Evolutionary conservation across 2,113 vertebrate genomes (phyloP), one percentile per base, ranked within the genome.

Genomic region (Hyaena hyaena): DNA sequence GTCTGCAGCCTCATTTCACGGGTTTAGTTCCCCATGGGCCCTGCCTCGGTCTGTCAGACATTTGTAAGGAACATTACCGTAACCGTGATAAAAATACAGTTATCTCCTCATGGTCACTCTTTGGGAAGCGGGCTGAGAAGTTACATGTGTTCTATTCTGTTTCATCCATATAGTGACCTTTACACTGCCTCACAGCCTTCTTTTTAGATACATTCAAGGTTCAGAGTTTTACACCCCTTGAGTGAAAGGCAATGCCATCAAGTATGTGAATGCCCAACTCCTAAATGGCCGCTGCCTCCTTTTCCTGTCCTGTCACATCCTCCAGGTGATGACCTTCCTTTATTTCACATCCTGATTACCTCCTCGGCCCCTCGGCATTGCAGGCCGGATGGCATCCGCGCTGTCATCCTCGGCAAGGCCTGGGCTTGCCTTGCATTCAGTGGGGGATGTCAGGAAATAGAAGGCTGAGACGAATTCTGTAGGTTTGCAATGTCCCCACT

Each of bases 81-180:
- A 90, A 66, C 66, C 35, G 45, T 65, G 86, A 53, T 31, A 6
- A 58, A 76, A 95, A 66, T 93, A 10, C 19, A 76, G 0, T 94
- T 88, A 58, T 33, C 55, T 97, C 48, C 14, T 71, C 23, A 6
- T 66, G 26, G 48, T 84, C 85, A 84, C 43, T 76, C 81, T 96
- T 76, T 90, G 79, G 43, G 68, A 95, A 92, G 66, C 17, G 28
- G 48, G 35, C 74, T 66, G 43, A 97, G 93, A 93, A 95, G 88
- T 92, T 88, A 33, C 55, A 9, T 82, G 17, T 93, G 31, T 95
- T 97, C 33, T 73, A 0, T 24, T 82, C 31, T 85, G 31, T 91
- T 85, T 88, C 33, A 71, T 81, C 69, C 26, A 21, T 69, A 12
- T 53, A 88, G 69, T 95, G 69, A 61, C 39, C 68, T 86, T 94